These are phyloP conservation scores for Drosophila fuyamai DNA, from an alignment of 1,140 invertebrate genomes.

Conservation along the genomic window DNA sequence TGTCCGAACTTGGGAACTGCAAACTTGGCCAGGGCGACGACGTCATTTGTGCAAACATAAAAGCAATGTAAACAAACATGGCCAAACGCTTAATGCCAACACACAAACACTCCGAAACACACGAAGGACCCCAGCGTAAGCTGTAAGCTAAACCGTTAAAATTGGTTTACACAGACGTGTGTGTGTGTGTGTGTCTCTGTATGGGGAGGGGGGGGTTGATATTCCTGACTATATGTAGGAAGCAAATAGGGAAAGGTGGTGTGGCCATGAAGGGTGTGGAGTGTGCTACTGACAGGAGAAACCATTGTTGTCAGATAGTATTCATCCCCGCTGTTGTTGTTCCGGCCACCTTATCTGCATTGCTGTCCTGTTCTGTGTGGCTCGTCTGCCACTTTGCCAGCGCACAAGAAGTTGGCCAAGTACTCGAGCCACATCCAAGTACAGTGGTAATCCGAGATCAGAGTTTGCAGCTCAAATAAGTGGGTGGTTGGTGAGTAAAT, in stretches of 20 bases:
- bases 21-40: conserved; percentile 16
- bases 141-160: conserved; percentile 78
- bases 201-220: background rate
- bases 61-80: conserved; percentile 82
- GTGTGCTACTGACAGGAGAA: conserved; percentile 47
- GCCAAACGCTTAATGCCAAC: conserved; percentile 58
- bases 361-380: conserved; percentile 38
- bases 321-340: conserved; percentile 4
- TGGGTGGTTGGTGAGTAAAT: background rate
- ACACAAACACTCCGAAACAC: conserved; percentile 24
- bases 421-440: conserved; percentile 18
- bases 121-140: conserved; percentile 34
- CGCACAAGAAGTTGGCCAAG: conserved; percentile 55
- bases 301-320: conserved; percentile 54
- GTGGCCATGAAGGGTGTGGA: background rate
- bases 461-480: background rate
- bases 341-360: conserved; percentile 45
- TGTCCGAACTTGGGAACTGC: conserved; percentile 17
- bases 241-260: background rate
- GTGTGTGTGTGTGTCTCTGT: too few relatives aligned
- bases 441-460: conserved; percentile 35
- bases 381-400: conserved; percentile 57
- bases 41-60: conserved; percentile 78
- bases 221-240: background rate
- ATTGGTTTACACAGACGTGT: conserved; percentile 65